Percentiles rank a stretch among this genome's conserved stretches.
Conservation (phyloP, 1,140 invertebrate genomes). For the Philopotamus ludificatus region DNA sequence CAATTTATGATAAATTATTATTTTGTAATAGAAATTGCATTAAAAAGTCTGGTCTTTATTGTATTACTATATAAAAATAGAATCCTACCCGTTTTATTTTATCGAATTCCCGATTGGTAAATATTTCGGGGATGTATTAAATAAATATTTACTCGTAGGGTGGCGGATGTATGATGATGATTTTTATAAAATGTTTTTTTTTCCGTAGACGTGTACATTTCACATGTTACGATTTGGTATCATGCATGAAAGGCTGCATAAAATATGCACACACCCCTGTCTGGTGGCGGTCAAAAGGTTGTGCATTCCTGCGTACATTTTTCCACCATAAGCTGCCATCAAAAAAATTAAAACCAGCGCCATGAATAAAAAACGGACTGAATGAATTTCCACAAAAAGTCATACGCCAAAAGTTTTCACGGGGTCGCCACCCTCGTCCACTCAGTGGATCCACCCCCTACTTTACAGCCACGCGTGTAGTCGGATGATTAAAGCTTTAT, state of each 20-base stretch:
- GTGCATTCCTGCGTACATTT: not conserved
- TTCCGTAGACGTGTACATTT: no score
- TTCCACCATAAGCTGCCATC: slow-evolving; percentile 1
- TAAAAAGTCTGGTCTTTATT: no score
- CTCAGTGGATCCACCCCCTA: not conserved
- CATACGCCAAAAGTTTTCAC: not conserved
- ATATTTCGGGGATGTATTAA: no score
- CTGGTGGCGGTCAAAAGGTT: not conserved
- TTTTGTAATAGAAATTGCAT: no score
- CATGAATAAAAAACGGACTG: slow-evolving; percentile 3
- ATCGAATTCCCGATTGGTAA: no score
- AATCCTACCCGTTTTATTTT: no score
- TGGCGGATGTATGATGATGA: no score
- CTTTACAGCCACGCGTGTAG: not conserved
- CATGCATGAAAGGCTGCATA: not conserved
- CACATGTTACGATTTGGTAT: no score
- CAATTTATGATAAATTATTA: no score
- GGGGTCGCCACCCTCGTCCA: not conserved
- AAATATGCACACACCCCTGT: slow-evolving; percentile 1
- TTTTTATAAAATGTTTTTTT: no score
- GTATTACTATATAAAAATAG: no score
- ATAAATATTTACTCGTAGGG: no score
- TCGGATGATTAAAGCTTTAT: not conserved
- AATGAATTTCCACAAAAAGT: slow-evolving; percentile 15
- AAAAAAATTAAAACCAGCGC: slow-evolving; percentile 10